These are phyloP conservation scores for Paradoxurus hermaphroditus DNA, from an alignment of 2,113 vertebrate genomes.

Conservation along the genomic window DNA sequence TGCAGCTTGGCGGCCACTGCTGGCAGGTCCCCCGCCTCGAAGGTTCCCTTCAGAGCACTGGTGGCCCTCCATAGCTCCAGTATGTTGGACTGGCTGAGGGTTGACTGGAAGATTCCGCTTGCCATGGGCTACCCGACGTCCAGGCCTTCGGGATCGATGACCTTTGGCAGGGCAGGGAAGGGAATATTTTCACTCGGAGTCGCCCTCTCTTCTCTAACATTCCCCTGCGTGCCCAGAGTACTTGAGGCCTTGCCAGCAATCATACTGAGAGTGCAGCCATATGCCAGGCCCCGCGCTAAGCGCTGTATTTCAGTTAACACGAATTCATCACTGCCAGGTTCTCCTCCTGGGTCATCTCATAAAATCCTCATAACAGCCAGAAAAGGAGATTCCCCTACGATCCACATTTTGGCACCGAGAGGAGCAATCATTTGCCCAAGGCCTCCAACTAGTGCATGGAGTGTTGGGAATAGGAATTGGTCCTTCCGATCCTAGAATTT, in stretches of 20 bases:
- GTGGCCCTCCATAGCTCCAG: not conserved
- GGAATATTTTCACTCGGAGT: not conserved
- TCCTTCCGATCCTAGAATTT: not conserved
- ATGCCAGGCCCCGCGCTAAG: not conserved
- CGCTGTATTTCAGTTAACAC: not conserved
- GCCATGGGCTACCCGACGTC: not conserved
- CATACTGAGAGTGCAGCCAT: not conserved
- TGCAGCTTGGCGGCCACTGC: constrained; percentile 43
- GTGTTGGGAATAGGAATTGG: not conserved
- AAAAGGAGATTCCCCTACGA: not conserved
- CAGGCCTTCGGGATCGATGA: not conserved
- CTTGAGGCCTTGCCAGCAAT: not conserved
- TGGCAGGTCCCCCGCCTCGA: constrained; percentile 22
- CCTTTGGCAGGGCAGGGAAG: not conserved
- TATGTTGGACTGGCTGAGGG: not conserved
- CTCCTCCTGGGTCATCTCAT: not conserved
- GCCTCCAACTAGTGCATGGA: not conserved
- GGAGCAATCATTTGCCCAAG: not conserved
- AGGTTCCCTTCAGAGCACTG: constrained; percentile 45
- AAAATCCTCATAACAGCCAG: not conserved
- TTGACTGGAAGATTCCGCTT: too few relatives aligned
- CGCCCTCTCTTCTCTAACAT: not conserved
- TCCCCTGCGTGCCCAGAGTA: not conserved
- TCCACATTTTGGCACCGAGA: not conserved
- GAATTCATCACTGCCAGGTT: not conserved